Evolutionary conservation across 2,888 invertebrate genomes (phyloP), one percentile per base, ranked within the genome.

Genomic region (Brassicogethes aeneus): DNA sequence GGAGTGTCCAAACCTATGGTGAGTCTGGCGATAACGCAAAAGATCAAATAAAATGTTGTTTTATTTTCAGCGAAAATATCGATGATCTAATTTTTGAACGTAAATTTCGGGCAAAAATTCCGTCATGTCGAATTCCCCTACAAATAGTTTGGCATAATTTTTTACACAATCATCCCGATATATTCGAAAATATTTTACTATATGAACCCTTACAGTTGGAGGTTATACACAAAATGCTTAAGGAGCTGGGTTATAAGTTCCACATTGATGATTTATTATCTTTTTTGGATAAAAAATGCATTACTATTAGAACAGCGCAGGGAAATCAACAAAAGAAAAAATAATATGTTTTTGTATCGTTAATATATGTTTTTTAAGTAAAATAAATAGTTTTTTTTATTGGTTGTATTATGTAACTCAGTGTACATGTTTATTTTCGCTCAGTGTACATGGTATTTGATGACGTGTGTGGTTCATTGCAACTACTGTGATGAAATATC

Each of bases 111-210:
- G 53, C 52, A 37, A 62, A 57, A 48, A 64, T 80, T 3, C 60
- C 68, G 37, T 71, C 76, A 0, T 79, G 77, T 46, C 60, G 72
- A 23, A 61, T 82, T 8, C 83, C 83, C 0, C 62, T 83, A 1
- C 82, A 83, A 57, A 73, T 83, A 53, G 79, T 78, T 1, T 82
- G 81, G 66, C 73, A 78, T 53, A 83, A 83, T 66, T 75, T 81
- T 49, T 64, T 83, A 0, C 68, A 71, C 1, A 71, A 75, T 16
- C 74, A 78, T 34, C 65, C 64, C 1, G 52, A 60, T 5, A 62
- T 83, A n/a, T 68, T 70, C 31, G 77, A 80, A 55, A 75, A 75
- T 15, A 74, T 83, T 41, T 62, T 83, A 10, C 66, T 75, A 43
- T 83, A 77, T 54, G 76, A 81, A 50, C 82, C 83, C 0, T 67